Conservation (phyloP, 2,797 vertebrate species). For the Microctenopoma stevenorrisi region DNA sequence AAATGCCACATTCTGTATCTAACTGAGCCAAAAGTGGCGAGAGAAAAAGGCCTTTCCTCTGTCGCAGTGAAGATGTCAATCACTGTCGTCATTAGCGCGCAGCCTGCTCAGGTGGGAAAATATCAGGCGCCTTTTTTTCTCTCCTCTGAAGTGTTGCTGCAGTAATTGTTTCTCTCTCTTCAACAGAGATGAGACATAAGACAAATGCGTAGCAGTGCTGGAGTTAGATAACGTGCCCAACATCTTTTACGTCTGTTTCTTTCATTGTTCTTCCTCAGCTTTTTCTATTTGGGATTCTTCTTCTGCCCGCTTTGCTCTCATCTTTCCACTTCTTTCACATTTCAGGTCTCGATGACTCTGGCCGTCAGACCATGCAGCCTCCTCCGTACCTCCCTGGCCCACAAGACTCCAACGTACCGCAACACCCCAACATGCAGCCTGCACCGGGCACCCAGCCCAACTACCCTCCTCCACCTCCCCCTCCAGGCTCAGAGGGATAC, state of each 20-base stretch:
- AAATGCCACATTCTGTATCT: conserved; percentile 34
- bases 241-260: conserved; percentile 9
- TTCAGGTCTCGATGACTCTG: conserved; percentile 85
- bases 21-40: conserved; percentile 4
- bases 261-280: conserved; percentile 37
- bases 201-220: not conserved
- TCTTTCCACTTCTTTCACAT: conserved; percentile 8
- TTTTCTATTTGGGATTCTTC: conserved; percentile 47
- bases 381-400: conserved; percentile 85
- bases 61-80: conserved; percentile 51
- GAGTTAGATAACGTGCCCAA: conserved; percentile 50
- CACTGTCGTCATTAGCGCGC: conserved; percentile 56
- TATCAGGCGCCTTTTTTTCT: conserved; percentile 22
- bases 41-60: conserved; percentile 30
- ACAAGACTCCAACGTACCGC: conserved; percentile 75
- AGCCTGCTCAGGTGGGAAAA: conserved; percentile 31
- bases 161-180: conserved; percentile 38
- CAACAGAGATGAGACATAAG: conserved; percentile 28
- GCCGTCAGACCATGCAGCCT: conserved; percentile 88
- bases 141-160: conserved; percentile 30
- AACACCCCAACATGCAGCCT: conserved; percentile 74
- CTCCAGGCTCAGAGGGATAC: conserved; percentile 83
- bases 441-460: conserved; percentile 78
- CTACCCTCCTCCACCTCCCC: conserved; percentile 82
- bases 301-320: conserved; percentile 27